phyloP scores from a whole-genome alignment of 2,113 vertebrate species.

The Apeltes quadracus region DNA sequence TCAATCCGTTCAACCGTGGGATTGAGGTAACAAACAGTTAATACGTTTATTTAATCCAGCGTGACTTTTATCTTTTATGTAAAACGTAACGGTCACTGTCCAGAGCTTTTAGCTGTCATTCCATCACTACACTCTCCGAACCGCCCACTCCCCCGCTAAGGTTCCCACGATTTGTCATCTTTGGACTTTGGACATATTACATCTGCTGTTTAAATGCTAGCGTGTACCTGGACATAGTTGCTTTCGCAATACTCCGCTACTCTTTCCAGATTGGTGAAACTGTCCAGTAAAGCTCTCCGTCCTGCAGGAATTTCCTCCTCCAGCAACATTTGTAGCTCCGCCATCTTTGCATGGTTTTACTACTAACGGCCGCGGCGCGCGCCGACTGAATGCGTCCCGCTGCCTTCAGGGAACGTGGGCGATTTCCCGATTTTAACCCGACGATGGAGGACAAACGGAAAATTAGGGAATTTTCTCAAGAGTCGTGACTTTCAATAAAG shows the following conservation, averaged over 20 bases:
- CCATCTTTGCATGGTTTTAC: slow-evolving; percentile 90
- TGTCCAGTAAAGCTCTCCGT: slow-evolving; percentile 91
- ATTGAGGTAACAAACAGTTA: no score
- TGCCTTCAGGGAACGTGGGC: slow-evolving; percentile 43
- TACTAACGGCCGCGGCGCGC: slow-evolving; percentile 36
- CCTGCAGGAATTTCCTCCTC: slow-evolving; percentile 96
- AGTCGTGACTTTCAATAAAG: not conserved
- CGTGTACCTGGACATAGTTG: slow-evolving; percentile 95
- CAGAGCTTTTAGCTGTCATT: slow-evolving; percentile 25
- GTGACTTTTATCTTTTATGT: not conserved
- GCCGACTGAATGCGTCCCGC: slow-evolving; percentile 23
- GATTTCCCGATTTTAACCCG: not conserved
- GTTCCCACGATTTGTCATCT: not conserved
- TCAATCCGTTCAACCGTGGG: fast-evolving
- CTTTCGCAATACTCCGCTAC: slow-evolving; percentile 95
- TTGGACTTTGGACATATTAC: not conserved
- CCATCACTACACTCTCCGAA: slow-evolving; percentile 36
- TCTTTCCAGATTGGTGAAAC: slow-evolving; percentile 90
- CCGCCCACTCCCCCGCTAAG: slow-evolving; percentile 40
- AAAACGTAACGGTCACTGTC: not conserved
- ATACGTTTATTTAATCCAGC: not conserved
- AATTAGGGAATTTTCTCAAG: not conserved
- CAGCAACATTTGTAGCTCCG: slow-evolving; percentile 97
- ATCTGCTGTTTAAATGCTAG: not conserved
- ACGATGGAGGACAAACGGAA: not conserved